Conservation (phyloP, 2,888 invertebrate species). For the Augiades crinisus region DNA sequence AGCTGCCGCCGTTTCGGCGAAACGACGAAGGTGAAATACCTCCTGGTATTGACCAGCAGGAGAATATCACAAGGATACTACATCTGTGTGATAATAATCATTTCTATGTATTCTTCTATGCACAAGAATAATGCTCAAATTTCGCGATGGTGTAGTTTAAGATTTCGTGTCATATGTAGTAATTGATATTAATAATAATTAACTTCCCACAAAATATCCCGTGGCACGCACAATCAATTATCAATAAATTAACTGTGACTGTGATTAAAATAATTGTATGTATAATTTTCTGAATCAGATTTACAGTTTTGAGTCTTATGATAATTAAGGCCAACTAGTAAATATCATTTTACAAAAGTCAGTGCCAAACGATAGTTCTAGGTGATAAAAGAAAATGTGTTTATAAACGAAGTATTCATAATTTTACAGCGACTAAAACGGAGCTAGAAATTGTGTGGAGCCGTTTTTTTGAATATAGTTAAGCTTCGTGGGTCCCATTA, state of each 20-base stretch:
- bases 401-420: conserved; percentile 58
- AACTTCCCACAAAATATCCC: conserved; percentile 59
- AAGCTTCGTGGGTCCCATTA: conserved; percentile 67
- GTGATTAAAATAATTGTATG: conserved; percentile 67
- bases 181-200: conserved; percentile 61
- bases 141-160: conserved; percentile 75
- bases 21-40: conserved; percentile 85
- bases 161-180: conserved; percentile 79
- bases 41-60: conserved; percentile 42
- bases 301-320: conserved; percentile 52
- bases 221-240: conserved; percentile 69
- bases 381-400: conserved; percentile 73
- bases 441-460: conserved; percentile 48
- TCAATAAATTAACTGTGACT: conserved; percentile 69
- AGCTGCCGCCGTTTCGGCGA: conserved; percentile 88
- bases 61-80: conserved; percentile 59
- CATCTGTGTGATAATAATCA: conserved; percentile 59
- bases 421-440: conserved; percentile 63
- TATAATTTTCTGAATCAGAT: conserved; percentile 59
- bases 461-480: conserved; percentile 33
- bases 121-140: conserved; percentile 80
- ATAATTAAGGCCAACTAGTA: conserved; percentile 50
- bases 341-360: conserved; percentile 58
- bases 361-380: conserved; percentile 80
- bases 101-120: conserved; percentile 72